These are phyloP conservation scores for Taxidea taxus DNA, from an alignment of 2,113 vertebrate genomes.

Conservation along the genomic window DNA sequence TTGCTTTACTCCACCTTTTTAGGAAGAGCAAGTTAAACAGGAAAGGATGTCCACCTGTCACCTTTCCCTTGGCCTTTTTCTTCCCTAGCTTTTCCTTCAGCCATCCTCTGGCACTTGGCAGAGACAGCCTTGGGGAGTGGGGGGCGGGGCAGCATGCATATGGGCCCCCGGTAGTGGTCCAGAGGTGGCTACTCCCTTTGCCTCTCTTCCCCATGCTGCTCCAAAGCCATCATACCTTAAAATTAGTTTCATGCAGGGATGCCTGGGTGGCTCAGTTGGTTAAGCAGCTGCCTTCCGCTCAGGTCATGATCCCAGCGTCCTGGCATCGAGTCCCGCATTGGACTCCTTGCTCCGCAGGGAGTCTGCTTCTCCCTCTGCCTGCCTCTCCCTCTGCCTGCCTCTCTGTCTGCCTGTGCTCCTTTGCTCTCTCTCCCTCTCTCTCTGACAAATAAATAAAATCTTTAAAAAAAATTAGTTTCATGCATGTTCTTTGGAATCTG, in stretches of 20 bases:
- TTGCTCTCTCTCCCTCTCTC: too few species aligned
- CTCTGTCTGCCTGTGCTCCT: too few species aligned
- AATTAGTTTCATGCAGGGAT: neutral
- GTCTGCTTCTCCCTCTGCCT: too few species aligned
- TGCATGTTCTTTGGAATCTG: neutral
- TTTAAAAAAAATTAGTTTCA: neutral
- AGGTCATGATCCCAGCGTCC: too few species aligned
- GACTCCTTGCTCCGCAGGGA: too few species aligned
- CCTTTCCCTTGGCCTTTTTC: neutral
- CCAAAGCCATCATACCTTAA: neutral
- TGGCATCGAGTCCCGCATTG: too few species aligned
- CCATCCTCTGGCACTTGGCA: neutral
- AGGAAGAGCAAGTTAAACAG: neutral
- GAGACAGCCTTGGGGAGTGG: neutral
- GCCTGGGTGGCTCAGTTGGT: too few species aligned
- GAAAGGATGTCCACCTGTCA: neutral
- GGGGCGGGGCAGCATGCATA: neutral
- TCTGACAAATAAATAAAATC: too few species aligned
- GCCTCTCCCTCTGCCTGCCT: too few species aligned
- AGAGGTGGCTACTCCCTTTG: neutral
- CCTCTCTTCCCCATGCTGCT: neutral
- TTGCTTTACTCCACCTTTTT: neutral
- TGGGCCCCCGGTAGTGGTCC: neutral
- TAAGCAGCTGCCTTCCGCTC: too few species aligned
- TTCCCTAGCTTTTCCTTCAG: neutral